Base-by-base conservation (phyloP, 2,888 invertebrate genomes). In the Heteropelma amictum region DNA sequence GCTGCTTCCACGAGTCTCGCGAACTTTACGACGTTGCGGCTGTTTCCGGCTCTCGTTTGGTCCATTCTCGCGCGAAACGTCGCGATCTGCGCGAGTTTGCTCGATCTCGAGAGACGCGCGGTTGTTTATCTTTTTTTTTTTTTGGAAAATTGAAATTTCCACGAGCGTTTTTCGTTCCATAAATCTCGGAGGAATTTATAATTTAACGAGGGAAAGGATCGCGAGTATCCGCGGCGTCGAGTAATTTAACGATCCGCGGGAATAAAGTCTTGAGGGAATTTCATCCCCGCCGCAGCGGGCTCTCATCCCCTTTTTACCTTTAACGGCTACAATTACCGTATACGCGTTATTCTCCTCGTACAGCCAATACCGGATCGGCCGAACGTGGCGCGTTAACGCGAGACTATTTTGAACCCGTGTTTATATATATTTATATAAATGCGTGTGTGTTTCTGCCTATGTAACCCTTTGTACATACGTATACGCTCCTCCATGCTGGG, bases 221-320 rank as follows among this genome's bases (percentile, higher is more conserved):
- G 30, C 38, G 30, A 3, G 33, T 61, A 33, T 19, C 8, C 30
- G n/a, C n/a, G 21, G 38, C 47, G 38, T 35, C 49, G 49, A 49
- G 56, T 26, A 40, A 33, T 73, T 42, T 42, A 33, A 26, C 33
- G 19, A n/a, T 40, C 23, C 26, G 33, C 14, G 26, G 72, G 42
- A 42, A 63, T 68, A 73, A 73, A 68, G 21, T 63, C 28, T 64
- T 28, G 42, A 28, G 63, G 35, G 68, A 74, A 74, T 74, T 69
- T 63, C 64, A 74, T 51, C 73, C 69, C 49, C 53, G 53, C 64
- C 63, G 35, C n/a, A n/a, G n/a, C 33, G 28, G 45, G 30, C 35
- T 56, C 49, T 53, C 65, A 63, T 63, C 73, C 64, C 58, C n/a
- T n/a, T n/a, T 68, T 63, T 71, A 30, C 49, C 61, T 56, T 63